These are phyloP conservation scores for Rhopalosiphum nymphaeae DNA, from an alignment of 2,888 invertebrate species.

Conservation along the genomic window DNA sequence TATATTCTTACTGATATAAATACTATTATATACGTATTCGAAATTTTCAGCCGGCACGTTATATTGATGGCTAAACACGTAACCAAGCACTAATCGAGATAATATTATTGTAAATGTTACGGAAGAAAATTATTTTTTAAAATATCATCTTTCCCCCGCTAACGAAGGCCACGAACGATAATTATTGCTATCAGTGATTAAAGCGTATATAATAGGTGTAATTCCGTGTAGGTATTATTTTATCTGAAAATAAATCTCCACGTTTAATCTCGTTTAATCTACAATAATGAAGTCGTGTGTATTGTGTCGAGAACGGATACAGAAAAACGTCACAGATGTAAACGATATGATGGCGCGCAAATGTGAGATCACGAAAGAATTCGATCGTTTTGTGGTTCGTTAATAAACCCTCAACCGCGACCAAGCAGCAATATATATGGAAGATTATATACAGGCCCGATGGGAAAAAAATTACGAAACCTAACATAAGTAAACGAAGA, in stretches of 20 bases:
- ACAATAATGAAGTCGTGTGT: background rate
- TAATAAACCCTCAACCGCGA: background rate
- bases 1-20: background rate
- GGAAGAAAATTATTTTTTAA: slow-evolving; percentile 12
- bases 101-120: slow-evolving; percentile 16
- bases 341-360: background rate
- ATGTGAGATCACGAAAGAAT: background rate
- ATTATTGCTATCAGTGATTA: slow-evolving; percentile 25
- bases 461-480: background rate
- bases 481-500: background rate
- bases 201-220: slow-evolving; percentile 6
- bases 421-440: background rate
- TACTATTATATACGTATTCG: background rate
- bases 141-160: slow-evolving; percentile 36
- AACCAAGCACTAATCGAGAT: background rate
- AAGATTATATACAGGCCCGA: background rate
- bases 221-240: slow-evolving; percentile 13
- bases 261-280: background rate
- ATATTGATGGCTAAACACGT: background rate
- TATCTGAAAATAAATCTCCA: slow-evolving; percentile 37
- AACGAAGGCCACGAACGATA: background rate
- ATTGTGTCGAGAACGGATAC: background rate
- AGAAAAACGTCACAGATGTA: background rate
- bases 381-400: background rate
- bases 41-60: background rate